A percentile compares a stretch with the other conserved stretches of the same genome.
phyloP scores from a whole-genome alignment of 2,888 invertebrate genomes.

The Rutpela maculata region DNA sequence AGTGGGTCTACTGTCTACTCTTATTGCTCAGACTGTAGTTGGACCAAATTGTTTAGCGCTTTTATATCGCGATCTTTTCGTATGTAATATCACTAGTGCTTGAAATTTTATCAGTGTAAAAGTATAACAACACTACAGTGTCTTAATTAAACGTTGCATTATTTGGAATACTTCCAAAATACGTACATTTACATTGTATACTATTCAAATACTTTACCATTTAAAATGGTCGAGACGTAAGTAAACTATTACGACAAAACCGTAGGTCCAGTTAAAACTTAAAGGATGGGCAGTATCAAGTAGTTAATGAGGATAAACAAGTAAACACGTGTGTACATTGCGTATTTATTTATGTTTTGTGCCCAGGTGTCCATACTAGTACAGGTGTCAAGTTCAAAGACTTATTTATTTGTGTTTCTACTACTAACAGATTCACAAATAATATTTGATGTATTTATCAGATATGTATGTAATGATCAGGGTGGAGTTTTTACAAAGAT shows the following conservation, averaged over 20 bases:
- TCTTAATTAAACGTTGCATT: not conserved
- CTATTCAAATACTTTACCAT: not conserved
- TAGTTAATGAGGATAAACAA: constrained; percentile 8
- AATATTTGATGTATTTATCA: no score
- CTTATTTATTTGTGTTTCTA: not conserved
- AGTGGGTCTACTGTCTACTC: no score
- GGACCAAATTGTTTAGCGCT: not conserved
- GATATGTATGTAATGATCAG: no score
- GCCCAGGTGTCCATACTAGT: not conserved
- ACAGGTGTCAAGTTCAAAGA: constrained; percentile 8
- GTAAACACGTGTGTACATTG: not conserved
- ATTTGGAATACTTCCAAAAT: constrained; percentile 2
- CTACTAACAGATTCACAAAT: not conserved
- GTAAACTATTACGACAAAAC: constrained; percentile 10
- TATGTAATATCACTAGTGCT: no score
- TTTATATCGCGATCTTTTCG: not conserved
- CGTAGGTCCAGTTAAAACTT: constrained; percentile 9
- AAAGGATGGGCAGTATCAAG: constrained; percentile 9
- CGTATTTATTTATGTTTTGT: constrained; percentile 5
- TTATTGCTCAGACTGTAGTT: no score
- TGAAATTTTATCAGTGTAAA: not conserved
- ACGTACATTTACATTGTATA: not conserved
- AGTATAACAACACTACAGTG: not conserved
- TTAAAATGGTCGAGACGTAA: not conserved
- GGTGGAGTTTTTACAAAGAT: no score